phyloP scores from a whole-genome alignment of 2,797 vertebrate species.

The Rhodeus uyekii region DNA sequence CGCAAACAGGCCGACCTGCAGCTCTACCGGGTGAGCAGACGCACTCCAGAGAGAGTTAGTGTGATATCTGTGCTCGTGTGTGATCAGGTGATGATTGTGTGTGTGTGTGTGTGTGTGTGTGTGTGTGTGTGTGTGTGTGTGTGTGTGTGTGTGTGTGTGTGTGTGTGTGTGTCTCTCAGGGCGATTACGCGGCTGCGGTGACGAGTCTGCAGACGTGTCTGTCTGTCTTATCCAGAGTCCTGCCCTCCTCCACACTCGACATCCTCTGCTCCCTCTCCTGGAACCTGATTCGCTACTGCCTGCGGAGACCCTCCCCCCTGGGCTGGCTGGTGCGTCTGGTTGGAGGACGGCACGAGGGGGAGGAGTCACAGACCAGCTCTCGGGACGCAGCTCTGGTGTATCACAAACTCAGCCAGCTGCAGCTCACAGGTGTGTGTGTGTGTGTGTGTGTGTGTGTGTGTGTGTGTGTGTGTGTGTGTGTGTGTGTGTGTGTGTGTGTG shows the following conservation, averaged over 20 bases:
- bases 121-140: neutral
- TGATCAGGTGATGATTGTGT: neutral
- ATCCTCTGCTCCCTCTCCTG: constrained; percentile 92
- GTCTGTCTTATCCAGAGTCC: constrained; percentile 84
- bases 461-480: constrained; percentile 81
- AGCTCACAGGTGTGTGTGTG: constrained; percentile 80
- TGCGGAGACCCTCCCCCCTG: constrained; percentile 88
- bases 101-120: neutral
- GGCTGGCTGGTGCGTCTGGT: constrained; percentile 93
- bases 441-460: no score
- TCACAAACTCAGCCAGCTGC: constrained; percentile 91
- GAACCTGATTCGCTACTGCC: constrained; percentile 93
- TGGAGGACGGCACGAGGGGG: constrained; percentile 86
- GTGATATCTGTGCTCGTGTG: neutral
- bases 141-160: neutral
- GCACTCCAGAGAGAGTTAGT: neutral
- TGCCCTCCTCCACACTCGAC: constrained; percentile 88
- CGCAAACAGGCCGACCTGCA: constrained; percentile 95
- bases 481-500: constrained; percentile 79
- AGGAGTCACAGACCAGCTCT: constrained; percentile 90
- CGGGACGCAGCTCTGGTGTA: constrained; percentile 91
- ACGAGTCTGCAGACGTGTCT: constrained; percentile 90
- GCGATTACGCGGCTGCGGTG: constrained; percentile 85
- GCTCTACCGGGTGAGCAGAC: constrained; percentile 80
- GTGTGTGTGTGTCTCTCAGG: constrained; percentile 69